Evolutionary conservation across 2,888 invertebrate genomes (phyloP), one percentile per base, ranked within the genome.

Genomic region (Operophtera brumata): DNA sequence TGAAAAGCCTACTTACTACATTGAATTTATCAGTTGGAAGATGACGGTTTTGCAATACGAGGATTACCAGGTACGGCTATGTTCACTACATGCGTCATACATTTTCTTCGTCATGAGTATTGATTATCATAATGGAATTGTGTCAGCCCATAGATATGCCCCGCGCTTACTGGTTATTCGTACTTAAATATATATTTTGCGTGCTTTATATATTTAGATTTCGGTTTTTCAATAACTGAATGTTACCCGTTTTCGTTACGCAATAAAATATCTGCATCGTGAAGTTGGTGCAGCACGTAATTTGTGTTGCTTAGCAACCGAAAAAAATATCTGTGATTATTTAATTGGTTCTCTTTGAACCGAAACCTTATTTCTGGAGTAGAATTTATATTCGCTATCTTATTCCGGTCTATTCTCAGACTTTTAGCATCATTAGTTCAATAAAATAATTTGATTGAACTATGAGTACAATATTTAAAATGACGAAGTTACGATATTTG

Each of bases 261-360:
- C 61, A 66, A 66, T 62, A 66, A 50, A 57, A 67, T 71, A 75
- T 70, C 64, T 65, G 64, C 64, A 65, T 75, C 73, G 74, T 80
- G 82, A 83, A 76, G 75, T 78, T 82, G 74, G 76, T 82, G 85
- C 84, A 84, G n/a, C n/a, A n/a, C n/a, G n/a, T n/a, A n/a, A n/a
- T n/a, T 73, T 78, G 71, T 72, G 86, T 86, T 86, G 80, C 87
- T 67, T 74, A 77, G 88, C 84, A 86, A 87, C 86, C 6, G 0
- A 30, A 30, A 7, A 0, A 30, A 9, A 30, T 13, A 13, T 36
- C n/a, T 5, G n/a, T 32, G 20, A 26, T 32, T 25, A 2, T 12
- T 39, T 40, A 32, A 20, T 9, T 9, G 30, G 12, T 30, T 39
- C 20, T 39, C 28, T 28, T 37, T 37, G 25, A 13, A 20, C 20